phyloP scores from a whole-genome alignment of 2,113 vertebrate genomes.

The Felis catus region DNA sequence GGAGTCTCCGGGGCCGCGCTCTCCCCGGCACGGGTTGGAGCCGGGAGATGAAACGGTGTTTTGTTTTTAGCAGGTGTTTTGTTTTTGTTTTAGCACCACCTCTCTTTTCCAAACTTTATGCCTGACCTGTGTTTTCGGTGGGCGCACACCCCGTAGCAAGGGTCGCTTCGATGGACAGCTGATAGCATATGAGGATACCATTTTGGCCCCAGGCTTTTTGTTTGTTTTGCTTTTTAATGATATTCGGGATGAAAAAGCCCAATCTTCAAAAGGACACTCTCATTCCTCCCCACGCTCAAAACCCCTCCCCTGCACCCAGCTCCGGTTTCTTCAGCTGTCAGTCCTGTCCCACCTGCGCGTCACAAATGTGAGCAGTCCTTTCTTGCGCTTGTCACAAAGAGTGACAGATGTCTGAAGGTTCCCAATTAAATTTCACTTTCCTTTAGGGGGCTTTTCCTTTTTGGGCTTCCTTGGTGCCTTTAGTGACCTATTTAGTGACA shows the following conservation, averaged over 20 bases:
- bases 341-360: background rate
- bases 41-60: background rate
- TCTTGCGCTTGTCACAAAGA: conserved; percentile 46
- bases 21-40: conserved; percentile 37
- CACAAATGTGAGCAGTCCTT: background rate
- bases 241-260: background rate
- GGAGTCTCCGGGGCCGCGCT: conserved; percentile 73
- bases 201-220: background rate
- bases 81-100: too few species aligned
- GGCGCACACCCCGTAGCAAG: too few species aligned
- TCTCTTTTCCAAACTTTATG: conserved; percentile 17
- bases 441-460: background rate
- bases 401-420: conserved; percentile 52
- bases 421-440: conserved; percentile 54
- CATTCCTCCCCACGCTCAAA: background rate
- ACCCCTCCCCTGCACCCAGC: background rate
- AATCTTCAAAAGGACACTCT: background rate
- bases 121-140: background rate
- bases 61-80: background rate
- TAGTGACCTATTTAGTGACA: conserved; percentile 24
- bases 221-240: background rate
- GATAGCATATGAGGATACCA: background rate
- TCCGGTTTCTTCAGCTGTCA: background rate
- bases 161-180: background rate
- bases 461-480: background rate